Evolutionary conservation across 1,140 invertebrate species (phyloP).

Genomic region (Neodiprion pinetum): DNA sequence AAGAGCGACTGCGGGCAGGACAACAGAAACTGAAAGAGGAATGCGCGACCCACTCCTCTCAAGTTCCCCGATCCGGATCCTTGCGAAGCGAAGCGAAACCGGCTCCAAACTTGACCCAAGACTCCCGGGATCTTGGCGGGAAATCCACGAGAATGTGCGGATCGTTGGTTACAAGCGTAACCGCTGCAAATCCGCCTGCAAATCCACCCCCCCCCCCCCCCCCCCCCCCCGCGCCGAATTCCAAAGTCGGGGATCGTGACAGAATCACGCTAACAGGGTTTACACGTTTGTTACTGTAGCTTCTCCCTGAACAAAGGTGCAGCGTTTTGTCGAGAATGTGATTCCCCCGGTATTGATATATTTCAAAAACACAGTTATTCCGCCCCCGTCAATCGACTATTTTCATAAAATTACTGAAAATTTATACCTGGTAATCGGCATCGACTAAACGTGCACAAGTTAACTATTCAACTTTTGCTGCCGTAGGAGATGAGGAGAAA

Average conservation of each 20-base stretch:
- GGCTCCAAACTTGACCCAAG: not conserved
- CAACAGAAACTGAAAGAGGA: not conserved
- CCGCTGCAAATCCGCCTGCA: not conserved
- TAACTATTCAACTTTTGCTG: too few relatives aligned
- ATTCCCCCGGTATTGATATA: too few relatives aligned
- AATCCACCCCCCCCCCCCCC: not conserved
- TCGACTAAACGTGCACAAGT: too few relatives aligned
- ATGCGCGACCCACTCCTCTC: not conserved
- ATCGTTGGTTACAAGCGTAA: not conserved
- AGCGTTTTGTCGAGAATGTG: too few relatives aligned
- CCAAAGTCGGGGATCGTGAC: not conserved
- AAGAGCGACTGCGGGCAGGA: not conserved
- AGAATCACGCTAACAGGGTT: not conserved
- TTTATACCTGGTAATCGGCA: too few relatives aligned
- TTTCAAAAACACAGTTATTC: too few relatives aligned
- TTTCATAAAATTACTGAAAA: too few relatives aligned
- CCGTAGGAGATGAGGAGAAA: too few relatives aligned
- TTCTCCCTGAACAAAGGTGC: too few relatives aligned
- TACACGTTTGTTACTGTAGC: not conserved
- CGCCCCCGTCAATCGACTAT: too few relatives aligned
- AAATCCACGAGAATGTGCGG: not conserved
- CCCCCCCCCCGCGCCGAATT: not conserved
- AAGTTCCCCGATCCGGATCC: not conserved
- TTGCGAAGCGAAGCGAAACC: not conserved
- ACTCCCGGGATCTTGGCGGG: not conserved